Base-by-base conservation (phyloP, 2,113 vertebrate genomes). In the Synchiropus splendidus region DNA sequence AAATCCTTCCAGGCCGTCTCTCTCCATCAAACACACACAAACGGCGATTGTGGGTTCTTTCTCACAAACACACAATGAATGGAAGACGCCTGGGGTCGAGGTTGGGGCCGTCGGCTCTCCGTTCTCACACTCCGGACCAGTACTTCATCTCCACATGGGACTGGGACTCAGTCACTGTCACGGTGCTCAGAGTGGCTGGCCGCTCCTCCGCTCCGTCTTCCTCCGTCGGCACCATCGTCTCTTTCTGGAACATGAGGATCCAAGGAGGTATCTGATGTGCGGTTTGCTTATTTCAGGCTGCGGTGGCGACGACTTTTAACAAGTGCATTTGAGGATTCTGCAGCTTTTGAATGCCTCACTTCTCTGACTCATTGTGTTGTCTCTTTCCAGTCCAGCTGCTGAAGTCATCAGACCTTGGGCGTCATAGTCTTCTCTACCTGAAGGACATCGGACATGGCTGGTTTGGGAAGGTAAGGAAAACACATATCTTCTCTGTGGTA, bases 361-460 rank as follows among this genome's bases (percentile, higher is more conserved):
- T 11, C 35, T 30, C n/a, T 42, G 16, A 54, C 14, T 60, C 18
- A 38, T 6, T 13, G 48, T n/a, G 2, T 13, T 44, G 4, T 54
- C 64, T 50, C 18, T 31, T 72, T 75, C 64, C 79, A 97, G 94
- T 92, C 68, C 92, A 94, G 81, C 84, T 92, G 60, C 86, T 94
- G 80, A 91, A 90, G 69, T 88, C 91, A 16, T 75, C 89, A 4
- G 91, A 90, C 65, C 86, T 94, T 58, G 91, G 91, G 54, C 89
- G 91, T 39, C 92, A 94, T 74, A 93, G 90, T 70, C 86, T 98
- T 18, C 85, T 97, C 34, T 97, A 93, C 88, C 83, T 98, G 54
- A 93, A 96, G 75, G 93, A 96, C 77, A 91, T 96, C 0, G 94
- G 94, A 37, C 87, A 86, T 1, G 92, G 92, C 55, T 98, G 94